Conservation (phyloP, 2,888 invertebrate genomes). For the Sarcophaga caerulescens region DNA sequence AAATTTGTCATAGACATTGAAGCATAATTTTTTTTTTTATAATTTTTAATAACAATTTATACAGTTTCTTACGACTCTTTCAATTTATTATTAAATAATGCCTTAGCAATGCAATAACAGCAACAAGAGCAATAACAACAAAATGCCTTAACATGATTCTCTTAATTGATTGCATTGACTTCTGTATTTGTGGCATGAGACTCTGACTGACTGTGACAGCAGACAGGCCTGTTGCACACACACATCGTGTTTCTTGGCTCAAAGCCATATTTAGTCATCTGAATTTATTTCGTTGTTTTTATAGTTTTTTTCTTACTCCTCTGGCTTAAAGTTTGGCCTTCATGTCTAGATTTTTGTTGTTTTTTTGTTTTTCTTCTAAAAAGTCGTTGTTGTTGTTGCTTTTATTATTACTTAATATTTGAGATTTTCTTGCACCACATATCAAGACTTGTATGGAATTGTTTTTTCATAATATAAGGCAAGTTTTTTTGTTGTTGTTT, state of each 20-base stretch:
- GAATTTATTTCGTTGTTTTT: conserved; percentile 3
- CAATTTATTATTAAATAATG: conserved; percentile 30
- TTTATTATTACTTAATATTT: conserved; percentile 61
- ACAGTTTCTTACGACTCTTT: not conserved
- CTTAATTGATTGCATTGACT: conserved; percentile 65
- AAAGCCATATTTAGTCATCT: conserved; percentile 58
- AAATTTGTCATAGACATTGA: conserved; percentile 58
- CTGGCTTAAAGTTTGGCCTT: conserved; percentile 49
- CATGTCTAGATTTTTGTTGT: conserved; percentile 37
- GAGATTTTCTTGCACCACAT: conserved; percentile 52
- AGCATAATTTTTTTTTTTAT: conserved; percentile 9
- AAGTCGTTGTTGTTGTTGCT: not conserved
- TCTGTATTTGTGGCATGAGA: conserved; percentile 52
- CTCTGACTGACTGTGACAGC: conserved; percentile 13
- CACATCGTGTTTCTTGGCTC: conserved; percentile 59
- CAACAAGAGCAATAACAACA: conserved; percentile 2
- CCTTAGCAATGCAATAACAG: not conserved
- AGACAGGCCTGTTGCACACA: conserved; percentile 55
- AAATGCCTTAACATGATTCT: conserved; percentile 57
- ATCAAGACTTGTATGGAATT: conserved; percentile 1
- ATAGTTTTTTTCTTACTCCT: conserved; percentile 14
- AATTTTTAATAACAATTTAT: no score
- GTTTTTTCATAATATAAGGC: not conserved
- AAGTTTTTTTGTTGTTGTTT: conserved; percentile 6
- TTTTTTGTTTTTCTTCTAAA: not conserved